A percentile compares a stretch with the other conserved stretches of the same genome.
Evolutionary conservation across 2,888 invertebrate genomes (phyloP).

Genomic region (Drosophila setosimentum): DNA sequence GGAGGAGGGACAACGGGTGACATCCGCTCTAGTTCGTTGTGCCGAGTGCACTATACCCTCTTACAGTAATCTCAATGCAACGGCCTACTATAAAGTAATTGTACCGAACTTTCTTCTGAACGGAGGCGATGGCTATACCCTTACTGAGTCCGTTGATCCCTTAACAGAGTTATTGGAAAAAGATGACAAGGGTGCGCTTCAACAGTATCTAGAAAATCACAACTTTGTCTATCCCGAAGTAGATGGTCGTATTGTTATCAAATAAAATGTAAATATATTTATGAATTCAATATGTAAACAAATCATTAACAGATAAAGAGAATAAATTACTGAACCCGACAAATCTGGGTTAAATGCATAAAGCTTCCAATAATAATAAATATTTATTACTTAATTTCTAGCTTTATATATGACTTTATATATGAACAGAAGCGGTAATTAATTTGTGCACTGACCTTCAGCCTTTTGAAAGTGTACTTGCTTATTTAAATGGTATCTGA

Average conservation of each 20-base stretch:
- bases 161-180: constrained; percentile 82
- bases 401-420: neutral
- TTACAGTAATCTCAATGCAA: constrained; percentile 86
- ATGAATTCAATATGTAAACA: neutral
- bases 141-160: constrained; percentile 53
- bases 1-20: constrained; percentile 88
- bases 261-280: neutral
- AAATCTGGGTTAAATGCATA: neutral
- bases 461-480: neutral
- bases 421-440: neutral
- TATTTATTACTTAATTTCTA: neutral
- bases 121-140: constrained; percentile 90
- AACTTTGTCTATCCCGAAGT: constrained; percentile 88
- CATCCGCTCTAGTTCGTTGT: constrained; percentile 88
- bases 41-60: constrained; percentile 88
- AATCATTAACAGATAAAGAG: neutral
- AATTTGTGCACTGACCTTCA: neutral
- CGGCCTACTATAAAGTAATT: constrained; percentile 89
- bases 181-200: constrained; percentile 86
- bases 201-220: constrained; percentile 87
- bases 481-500: neutral
- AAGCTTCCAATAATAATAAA: neutral
- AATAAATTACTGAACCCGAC: neutral
- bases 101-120: constrained; percentile 88
- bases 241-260: constrained; percentile 87